These are phyloP conservation scores for Hylaeus volcanicus DNA, from an alignment of 1,140 invertebrate genomes.

Conservation along the genomic window DNA sequence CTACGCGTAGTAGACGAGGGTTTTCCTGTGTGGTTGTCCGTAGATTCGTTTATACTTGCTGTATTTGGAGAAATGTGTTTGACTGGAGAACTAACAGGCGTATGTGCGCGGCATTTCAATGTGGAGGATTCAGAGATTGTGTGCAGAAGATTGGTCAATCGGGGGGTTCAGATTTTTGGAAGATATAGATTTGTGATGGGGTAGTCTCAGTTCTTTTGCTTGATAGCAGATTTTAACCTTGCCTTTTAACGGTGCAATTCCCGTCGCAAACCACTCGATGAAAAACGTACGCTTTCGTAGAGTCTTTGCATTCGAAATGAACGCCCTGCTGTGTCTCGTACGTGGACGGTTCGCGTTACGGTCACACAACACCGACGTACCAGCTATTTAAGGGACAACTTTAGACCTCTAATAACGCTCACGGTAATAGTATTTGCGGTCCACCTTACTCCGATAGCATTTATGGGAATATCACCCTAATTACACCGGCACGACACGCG, in stretches of 20 bases:
- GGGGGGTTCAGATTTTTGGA: too few species aligned
- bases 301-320: neutral
- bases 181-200: neutral
- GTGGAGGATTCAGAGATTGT: neutral
- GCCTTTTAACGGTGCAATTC: too few species aligned
- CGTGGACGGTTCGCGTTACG: neutral
- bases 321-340: neutral
- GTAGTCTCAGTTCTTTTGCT: too few species aligned
- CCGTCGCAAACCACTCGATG: neutral
- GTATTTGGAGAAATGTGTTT: slow-evolving; percentile 6
- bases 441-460: slow-evolving; percentile 56
- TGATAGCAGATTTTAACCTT: too few species aligned
- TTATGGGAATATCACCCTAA: slow-evolving; percentile 61
- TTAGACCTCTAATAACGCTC: slow-evolving; percentile 40
- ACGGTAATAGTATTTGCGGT: slow-evolving; percentile 61
- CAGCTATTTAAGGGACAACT: slow-evolving; percentile 7
- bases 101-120: neutral
- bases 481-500: slow-evolving; percentile 41
- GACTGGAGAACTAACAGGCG: neutral
- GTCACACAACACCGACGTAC: slow-evolving; percentile 24
- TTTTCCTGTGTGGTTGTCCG: neutral
- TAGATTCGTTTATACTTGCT: neutral
- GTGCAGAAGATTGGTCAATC: neutral
- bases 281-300: neutral
- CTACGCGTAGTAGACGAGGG: neutral